Evolutionary conservation across 2,113 vertebrate species (phyloP), one percentile per base, ranked within the genome.

Genomic region (Microtus montanus): DNA sequence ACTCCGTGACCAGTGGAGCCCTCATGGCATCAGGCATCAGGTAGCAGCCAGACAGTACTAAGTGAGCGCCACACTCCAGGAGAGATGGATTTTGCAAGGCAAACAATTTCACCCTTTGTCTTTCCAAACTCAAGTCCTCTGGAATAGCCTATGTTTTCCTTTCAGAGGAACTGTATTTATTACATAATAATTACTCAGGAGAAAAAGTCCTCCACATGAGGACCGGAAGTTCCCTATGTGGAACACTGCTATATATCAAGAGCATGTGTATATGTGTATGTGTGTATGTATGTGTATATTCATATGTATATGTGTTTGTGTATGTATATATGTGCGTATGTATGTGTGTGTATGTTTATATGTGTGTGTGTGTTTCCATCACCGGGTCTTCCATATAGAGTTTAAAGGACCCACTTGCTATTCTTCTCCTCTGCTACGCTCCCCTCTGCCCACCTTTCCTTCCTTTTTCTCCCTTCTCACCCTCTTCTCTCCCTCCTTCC

Each of bases 181-280:
- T 87, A 78, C 44, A 83, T 49, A 89, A 93, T 89, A 80, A 78
- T 82, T 63, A 86, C 26, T 24, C 77, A 8, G 33, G 85, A 87
- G 64, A 68, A 83, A 91, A 87, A 47, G 26, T 83, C 54, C 44
- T 95, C 12, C 52, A 82, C 66, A 68, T 77, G 77, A 91, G 58
- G 74, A 7, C 63, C 8, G 24, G 24, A 33, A 82, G 52, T 68
- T 78, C 35, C 64, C 68, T n/a, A 3, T 33, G 33, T 38, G 33
- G 49, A 44, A 41, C 20, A 58, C 7, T 38, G 54, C 1, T 13
- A 26, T 63, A 61, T 15, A 61, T 13, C 10, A 38, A 3, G 52
- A 8, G 79, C 24, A 24, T 35, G 12, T 78, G 15, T 35, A 30
- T 20, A 30, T 52, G 15, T 78, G 20, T n/a, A 20, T 35, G 33